Evolutionary conservation across 2,113 vertebrate species (phyloP).

Genomic region (Sinocyclocheilus anophthalmus): DNA sequence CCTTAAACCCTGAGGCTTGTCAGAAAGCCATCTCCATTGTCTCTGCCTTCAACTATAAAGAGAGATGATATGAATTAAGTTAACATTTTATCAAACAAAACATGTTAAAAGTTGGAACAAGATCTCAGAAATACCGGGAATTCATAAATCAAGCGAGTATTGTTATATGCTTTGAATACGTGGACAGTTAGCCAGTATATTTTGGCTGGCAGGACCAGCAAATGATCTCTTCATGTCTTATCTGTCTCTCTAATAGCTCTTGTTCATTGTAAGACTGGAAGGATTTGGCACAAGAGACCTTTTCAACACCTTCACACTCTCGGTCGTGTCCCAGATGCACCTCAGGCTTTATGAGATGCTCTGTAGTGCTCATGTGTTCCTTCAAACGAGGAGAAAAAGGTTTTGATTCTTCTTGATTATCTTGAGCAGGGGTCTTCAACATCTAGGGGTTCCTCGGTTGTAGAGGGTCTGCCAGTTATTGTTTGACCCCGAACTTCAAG

Average conservation of each 20-base stretch:
- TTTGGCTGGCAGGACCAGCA: constrained; percentile 18
- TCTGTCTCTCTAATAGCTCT: constrained; percentile 50
- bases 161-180: constrained; percentile 19
- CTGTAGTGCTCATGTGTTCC: not conserved
- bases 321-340: not conserved
- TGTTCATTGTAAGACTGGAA: constrained; percentile 57
- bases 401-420: not conserved
- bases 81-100: constrained; percentile 25
- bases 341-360: constrained; percentile 4
- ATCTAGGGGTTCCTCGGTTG: not conserved
- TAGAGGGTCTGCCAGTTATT: not conserved
- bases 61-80: not conserved
- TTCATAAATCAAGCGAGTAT: constrained; percentile 18
- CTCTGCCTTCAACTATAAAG: not conserved
- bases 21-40: not conserved
- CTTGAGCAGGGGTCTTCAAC: not conserved
- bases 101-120: constrained; percentile 18
- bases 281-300: constrained; percentile 66
- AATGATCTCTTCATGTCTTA: constrained; percentile 52
- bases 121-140: not conserved
- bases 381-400: not conserved
- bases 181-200: constrained; percentile 26
- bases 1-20: not conserved
- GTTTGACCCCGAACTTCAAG: not conserved
- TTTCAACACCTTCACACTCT: constrained; percentile 70